A percentile compares a stretch with the other conserved stretches of the same genome.
Conservation (phyloP, 2,888 invertebrate species). For the Pandemis cinnamomeana region DNA sequence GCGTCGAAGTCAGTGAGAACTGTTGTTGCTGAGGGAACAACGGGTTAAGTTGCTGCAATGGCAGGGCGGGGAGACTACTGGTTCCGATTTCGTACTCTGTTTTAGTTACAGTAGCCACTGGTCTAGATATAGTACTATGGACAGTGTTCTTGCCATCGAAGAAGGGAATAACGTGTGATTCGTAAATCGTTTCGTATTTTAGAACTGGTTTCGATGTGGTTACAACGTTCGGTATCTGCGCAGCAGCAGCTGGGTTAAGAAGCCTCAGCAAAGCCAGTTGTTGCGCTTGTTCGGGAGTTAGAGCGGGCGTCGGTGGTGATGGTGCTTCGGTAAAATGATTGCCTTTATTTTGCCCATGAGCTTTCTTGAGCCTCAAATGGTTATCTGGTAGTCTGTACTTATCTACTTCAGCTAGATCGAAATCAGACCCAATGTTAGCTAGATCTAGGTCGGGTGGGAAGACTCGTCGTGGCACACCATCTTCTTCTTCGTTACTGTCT, state of each 20-base stretch:
- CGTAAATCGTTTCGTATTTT: slow-evolving; percentile 91
- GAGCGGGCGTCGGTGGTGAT: slow-evolving; percentile 76
- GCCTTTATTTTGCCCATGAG: slow-evolving; percentile 75
- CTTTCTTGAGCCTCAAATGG: slow-evolving; percentile 79
- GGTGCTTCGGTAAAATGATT: slow-evolving; percentile 82
- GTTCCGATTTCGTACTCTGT: slow-evolving; percentile 92
- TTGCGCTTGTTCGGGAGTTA: slow-evolving; percentile 89
- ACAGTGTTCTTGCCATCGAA: slow-evolving; percentile 90
- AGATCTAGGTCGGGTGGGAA: slow-evolving; percentile 88
- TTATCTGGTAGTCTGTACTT: slow-evolving; percentile 84
- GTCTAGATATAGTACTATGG: slow-evolving; percentile 91
- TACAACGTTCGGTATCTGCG: slow-evolving; percentile 88
- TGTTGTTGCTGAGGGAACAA: slow-evolving; percentile 87
- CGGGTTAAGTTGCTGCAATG: slow-evolving; percentile 84
- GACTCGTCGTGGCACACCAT: slow-evolving; percentile 76
- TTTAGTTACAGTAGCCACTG: slow-evolving; percentile 90
- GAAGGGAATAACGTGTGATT: slow-evolving; percentile 92
- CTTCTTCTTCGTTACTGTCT: slow-evolving; percentile 89
- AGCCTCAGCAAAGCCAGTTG: slow-evolving; percentile 89
- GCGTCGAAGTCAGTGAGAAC: slow-evolving; percentile 91
- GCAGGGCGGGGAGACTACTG: slow-evolving; percentile 86
- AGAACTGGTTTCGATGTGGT: slow-evolving; percentile 92
- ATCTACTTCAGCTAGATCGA: slow-evolving; percentile 89
- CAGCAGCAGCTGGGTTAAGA: slow-evolving; percentile 88
- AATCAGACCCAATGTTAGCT: slow-evolving; percentile 89